These are phyloP conservation scores for Lepidotrigona ventralis DNA, from an alignment of 1,140 invertebrate genomes.

Conservation along the genomic window DNA sequence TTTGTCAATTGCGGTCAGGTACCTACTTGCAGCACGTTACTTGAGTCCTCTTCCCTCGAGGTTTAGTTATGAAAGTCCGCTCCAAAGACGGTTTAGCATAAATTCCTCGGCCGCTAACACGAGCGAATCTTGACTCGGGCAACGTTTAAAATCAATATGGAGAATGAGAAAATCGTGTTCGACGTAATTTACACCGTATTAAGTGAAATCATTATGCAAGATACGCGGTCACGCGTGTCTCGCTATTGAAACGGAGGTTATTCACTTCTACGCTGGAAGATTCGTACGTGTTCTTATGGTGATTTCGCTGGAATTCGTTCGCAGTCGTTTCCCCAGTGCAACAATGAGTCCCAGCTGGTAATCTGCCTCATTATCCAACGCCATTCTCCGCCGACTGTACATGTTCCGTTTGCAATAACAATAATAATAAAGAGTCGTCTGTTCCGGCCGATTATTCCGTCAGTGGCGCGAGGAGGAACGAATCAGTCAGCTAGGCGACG, in stretches of 20 bases:
- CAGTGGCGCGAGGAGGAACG: constrained; percentile 19
- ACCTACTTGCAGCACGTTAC: background rate
- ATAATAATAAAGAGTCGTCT: background rate
- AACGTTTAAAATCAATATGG: background rate
- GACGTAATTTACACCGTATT: background rate
- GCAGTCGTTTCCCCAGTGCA: background rate
- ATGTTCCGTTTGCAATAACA: constrained; percentile 13
- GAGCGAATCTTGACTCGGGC: background rate
- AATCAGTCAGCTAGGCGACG: background rate
- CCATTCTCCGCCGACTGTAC: background rate
- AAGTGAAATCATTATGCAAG: background rate
- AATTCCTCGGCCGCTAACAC: background rate
- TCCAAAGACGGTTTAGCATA: background rate
- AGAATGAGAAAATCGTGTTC: background rate
- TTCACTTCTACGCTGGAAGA: background rate
- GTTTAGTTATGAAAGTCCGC: background rate
- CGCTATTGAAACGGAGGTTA: background rate
- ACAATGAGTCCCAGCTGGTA: constrained; percentile 5
- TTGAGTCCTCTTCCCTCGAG: background rate
- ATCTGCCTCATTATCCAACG: constrained; percentile 2
- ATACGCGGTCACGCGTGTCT: background rate
- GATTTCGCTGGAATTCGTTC: background rate
- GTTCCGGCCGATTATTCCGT: constrained; percentile 30
- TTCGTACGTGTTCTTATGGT: background rate
- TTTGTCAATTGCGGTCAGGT: background rate